phyloP scores from a whole-genome alignment of 2,797 vertebrate species.

The Gorsachius magnificus region DNA sequence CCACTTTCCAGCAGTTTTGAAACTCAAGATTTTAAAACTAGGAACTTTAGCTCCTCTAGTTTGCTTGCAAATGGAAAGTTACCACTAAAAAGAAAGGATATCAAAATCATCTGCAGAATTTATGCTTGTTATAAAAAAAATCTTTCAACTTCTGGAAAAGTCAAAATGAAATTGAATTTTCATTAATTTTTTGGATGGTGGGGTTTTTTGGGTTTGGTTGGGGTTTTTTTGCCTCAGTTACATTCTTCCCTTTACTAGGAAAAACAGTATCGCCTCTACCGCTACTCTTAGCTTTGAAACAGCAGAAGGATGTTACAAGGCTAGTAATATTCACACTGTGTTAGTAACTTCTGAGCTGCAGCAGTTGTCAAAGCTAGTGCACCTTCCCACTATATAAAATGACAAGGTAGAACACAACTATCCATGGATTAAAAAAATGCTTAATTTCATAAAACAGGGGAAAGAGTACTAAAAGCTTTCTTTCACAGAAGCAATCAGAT shows the following conservation, averaged over 20 bases:
- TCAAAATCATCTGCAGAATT: neutral
- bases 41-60: neutral
- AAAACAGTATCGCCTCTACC: neutral
- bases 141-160: neutral
- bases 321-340: neutral
- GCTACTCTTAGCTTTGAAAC: neutral
- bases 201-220: no score
- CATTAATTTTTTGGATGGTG: neutral
- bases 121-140: neutral
- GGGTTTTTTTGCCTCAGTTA: neutral
- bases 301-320: neutral
- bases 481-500: neutral
- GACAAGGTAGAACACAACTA: neutral
- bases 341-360: neutral
- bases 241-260: neutral
- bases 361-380: neutral
- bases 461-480: neutral
- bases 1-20: neutral
- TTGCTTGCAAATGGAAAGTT: neutral
- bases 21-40: neutral
- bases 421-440: neutral
- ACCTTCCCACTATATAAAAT: neutral
- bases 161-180: neutral
- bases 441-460: neutral
- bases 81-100: neutral